Evolutionary conservation across 2,797 vertebrate species (phyloP).

Genomic region (Lutjanus argentimaculatus): DNA sequence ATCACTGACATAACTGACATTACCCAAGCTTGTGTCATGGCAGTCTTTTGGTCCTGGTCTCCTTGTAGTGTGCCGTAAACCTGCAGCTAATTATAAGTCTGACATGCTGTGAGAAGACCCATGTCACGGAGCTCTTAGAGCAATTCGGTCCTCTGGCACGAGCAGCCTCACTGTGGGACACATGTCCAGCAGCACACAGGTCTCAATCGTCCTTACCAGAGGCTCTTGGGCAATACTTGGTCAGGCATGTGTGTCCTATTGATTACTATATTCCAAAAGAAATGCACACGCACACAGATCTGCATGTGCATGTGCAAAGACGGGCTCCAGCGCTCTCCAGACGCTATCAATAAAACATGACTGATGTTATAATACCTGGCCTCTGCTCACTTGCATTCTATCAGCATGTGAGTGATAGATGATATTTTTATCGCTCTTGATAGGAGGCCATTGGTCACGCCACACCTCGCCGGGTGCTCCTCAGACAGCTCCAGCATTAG

Average conservation of each 20-base stretch:
- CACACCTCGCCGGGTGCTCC: constrained; percentile 53
- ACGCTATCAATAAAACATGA: constrained; percentile 61
- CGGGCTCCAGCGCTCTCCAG: constrained; percentile 33
- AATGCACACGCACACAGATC: constrained; percentile 15
- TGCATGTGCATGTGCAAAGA: constrained; percentile 31
- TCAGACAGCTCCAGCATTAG: constrained; percentile 44
- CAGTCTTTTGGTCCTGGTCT: background rate
- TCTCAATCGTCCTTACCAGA: constrained; percentile 44
- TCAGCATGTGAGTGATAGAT: constrained; percentile 50
- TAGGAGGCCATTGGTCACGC: constrained; percentile 59
- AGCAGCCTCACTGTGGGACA: constrained; percentile 17
- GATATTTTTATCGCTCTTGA: constrained; percentile 59
- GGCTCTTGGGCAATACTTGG: constrained; percentile 24
- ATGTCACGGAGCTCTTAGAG: constrained; percentile 34
- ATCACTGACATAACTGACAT: constrained; percentile 1
- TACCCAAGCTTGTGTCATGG: constrained; percentile 12
- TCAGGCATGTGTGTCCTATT: constrained; percentile 49
- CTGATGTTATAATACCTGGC: constrained; percentile 52
- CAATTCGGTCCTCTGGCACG: constrained; percentile 21
- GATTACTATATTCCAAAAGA: constrained; percentile 42
- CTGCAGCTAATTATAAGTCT: constrained; percentile 52
- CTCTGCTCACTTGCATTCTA: constrained; percentile 30
- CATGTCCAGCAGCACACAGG: constrained; percentile 33
- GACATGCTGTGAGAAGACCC: constrained; percentile 50
- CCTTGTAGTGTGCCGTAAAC: constrained; percentile 22